Evolutionary conservation across 1,140 invertebrate genomes (phyloP).

Genomic region (Leucophenga varia): DNA sequence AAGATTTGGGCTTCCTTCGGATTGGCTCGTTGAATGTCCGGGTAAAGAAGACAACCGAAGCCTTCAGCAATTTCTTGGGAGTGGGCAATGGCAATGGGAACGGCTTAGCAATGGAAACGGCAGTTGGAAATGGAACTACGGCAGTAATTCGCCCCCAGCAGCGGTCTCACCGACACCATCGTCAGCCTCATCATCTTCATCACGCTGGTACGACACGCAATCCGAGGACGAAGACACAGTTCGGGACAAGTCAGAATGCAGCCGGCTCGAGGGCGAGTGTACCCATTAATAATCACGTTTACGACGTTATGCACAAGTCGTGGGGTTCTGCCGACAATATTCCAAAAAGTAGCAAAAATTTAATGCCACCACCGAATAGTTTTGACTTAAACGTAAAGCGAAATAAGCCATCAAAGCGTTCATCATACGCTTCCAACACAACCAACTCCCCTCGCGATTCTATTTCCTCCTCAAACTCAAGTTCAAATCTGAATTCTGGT

Average conservation of each 20-base stretch:
- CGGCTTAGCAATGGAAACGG: slow-evolving; percentile 27
- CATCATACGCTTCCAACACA: slow-evolving; percentile 58
- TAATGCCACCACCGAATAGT: slow-evolving; percentile 73
- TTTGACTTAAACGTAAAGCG: slow-evolving; percentile 63
- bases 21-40: slow-evolving; percentile 89
- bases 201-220: slow-evolving; percentile 50
- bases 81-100: slow-evolving; percentile 64
- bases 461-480: slow-evolving; percentile 46
- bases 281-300: slow-evolving; percentile 58
- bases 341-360: slow-evolving; percentile 59
- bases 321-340: slow-evolving; percentile 88
- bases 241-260: slow-evolving; percentile 23
- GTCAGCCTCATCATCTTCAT: slow-evolving; percentile 52
- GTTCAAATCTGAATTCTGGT: slow-evolving; percentile 46
- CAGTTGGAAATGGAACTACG: slow-evolving; percentile 23
- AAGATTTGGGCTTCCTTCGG: slow-evolving; percentile 82
- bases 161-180: slow-evolving; percentile 55
- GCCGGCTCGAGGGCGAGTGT: slow-evolving; percentile 37
- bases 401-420: slow-evolving; percentile 60
- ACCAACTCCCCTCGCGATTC: slow-evolving; percentile 48
- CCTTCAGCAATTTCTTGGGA: slow-evolving; percentile 84
- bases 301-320: slow-evolving; percentile 64
- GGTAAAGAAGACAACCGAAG: slow-evolving; percentile 87
- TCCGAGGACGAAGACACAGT: slow-evolving; percentile 42
- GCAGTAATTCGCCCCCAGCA: slow-evolving; percentile 43